Percentiles rank a stretch among this genome's conserved stretches.
phyloP scores from a whole-genome alignment of 2,797 vertebrate species.

The Anableps anableps region DNA sequence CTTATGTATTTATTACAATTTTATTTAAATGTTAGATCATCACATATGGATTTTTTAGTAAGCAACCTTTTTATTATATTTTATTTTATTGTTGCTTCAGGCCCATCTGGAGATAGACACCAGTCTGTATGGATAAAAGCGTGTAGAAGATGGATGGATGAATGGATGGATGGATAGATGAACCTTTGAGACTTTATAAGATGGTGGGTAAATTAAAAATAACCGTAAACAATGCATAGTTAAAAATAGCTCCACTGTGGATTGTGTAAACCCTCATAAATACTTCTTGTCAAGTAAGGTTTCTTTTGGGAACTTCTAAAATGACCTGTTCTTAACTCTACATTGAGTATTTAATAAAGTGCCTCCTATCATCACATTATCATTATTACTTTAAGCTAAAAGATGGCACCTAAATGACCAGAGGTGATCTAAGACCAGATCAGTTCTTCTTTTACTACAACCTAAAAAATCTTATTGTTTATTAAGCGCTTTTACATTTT shows the following conservation, averaged over 20 bases:
- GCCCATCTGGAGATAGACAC: too few relatives aligned
- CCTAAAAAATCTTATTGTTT: constrained; percentile 11
- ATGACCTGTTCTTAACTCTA: too few relatives aligned
- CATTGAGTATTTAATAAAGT: background rate
- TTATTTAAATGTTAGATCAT: too few relatives aligned
- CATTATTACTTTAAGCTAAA: background rate
- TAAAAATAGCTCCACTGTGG: background rate
- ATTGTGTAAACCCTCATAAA: background rate
- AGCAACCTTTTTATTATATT: background rate
- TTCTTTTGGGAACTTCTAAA: background rate
- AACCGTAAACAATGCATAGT: background rate
- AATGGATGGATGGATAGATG: background rate
- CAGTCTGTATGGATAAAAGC: background rate
- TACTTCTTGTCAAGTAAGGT: too few relatives aligned
- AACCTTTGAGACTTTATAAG: background rate
- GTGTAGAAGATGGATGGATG: background rate
- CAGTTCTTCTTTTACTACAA: background rate
- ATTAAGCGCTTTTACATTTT: background rate
- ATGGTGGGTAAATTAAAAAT: background rate
- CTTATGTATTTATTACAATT: too few relatives aligned
- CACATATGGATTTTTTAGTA: background rate
- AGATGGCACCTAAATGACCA: constrained; percentile 9
- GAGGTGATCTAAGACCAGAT: background rate
- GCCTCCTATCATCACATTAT: background rate
- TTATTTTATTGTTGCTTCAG: background rate